Evolutionary conservation across 2,797 vertebrate genomes (phyloP).

Genomic region (Spheniscus humboldti): DNA sequence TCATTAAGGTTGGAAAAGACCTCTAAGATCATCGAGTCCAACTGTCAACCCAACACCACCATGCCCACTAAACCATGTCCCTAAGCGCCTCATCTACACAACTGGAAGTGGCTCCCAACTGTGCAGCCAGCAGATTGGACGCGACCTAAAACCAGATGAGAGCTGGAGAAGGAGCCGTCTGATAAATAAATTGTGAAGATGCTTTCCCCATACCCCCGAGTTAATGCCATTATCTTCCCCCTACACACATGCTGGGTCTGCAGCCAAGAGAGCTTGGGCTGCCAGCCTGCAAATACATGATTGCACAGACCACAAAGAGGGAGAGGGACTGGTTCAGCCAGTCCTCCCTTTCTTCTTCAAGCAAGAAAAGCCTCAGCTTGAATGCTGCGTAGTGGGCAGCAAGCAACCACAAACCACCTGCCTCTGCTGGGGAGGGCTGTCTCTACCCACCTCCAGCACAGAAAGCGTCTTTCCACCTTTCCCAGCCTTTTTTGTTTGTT

Average conservation of each 20-base stretch:
- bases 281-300: not conserved
- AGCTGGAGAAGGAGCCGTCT: not conserved
- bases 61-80: too few species aligned
- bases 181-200: not conserved
- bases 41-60: too few species aligned
- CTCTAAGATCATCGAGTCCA: too few species aligned
- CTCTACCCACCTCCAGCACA: not conserved
- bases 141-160: not conserved
- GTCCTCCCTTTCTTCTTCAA: not conserved
- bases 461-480: not conserved
- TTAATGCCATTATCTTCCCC: not conserved
- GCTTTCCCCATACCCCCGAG: not conserved
- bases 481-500: not conserved
- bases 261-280: not conserved
- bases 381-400: not conserved
- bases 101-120: not conserved
- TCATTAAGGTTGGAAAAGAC: too few species aligned
- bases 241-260: not conserved
- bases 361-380: not conserved
- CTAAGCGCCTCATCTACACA: too few species aligned
- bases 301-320: not conserved
- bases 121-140: not conserved
- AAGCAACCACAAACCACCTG: not conserved
- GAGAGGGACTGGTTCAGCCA: not conserved
- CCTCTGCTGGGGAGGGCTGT: not conserved